Conservation (phyloP, 2,797 vertebrate genomes). For the Myotis myotis region DNA sequence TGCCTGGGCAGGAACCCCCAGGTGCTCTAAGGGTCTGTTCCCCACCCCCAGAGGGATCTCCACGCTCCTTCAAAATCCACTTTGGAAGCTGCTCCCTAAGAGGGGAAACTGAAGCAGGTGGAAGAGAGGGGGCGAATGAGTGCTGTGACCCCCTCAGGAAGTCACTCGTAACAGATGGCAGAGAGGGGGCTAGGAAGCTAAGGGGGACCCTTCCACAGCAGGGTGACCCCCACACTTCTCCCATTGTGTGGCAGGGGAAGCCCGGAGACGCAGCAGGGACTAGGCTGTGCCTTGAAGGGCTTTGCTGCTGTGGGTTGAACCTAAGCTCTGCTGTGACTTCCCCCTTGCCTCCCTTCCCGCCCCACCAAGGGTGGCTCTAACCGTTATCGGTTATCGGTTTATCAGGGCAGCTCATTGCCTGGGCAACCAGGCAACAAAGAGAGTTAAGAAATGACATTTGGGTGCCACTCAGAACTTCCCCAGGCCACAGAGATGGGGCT, state of each 20-base stretch:
- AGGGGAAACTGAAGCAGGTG: background rate
- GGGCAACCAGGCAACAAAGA: conserved; percentile 39
- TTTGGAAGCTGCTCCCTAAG: background rate
- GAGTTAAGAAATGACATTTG: background rate
- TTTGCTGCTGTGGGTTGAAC: background rate
- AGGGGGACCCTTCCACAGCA: accelerated
- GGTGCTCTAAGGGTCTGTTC: too few relatives aligned
- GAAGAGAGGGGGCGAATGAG: too few relatives aligned
- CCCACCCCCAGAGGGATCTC: too few relatives aligned
- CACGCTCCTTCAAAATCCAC: background rate
- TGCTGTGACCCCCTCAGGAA: too few relatives aligned
- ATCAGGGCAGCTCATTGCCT: background rate
- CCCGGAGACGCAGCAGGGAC: background rate
- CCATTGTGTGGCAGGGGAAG: background rate
- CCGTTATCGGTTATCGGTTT: background rate
- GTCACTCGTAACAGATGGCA: background rate
- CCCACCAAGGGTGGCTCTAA: conserved; percentile 56
- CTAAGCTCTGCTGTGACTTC: background rate
- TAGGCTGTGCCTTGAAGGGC: background rate
- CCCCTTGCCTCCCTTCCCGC: background rate
- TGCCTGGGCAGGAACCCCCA: accelerated
- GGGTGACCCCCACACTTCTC: background rate
- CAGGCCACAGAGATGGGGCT: background rate
- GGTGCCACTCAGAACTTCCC: background rate
- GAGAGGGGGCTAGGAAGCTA: background rate